Conservation (phyloP, 2,888 invertebrate species). For the Pandemis corylana region DNA sequence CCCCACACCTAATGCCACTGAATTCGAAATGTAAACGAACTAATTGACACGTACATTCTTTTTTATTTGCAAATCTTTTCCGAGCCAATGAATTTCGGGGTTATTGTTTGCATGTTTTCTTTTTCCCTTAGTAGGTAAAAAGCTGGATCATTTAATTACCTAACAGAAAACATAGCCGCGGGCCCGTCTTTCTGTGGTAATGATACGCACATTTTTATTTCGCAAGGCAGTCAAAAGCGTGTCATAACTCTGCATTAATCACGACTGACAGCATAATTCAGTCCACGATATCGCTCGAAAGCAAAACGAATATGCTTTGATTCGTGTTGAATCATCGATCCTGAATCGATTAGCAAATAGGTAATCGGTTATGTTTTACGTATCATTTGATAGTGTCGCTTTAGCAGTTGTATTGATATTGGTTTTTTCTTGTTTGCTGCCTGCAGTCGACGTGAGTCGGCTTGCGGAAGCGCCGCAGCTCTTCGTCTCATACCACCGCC, state of each 20-base stretch:
- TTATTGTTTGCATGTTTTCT: constrained; percentile 38
- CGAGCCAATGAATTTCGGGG: constrained; percentile 11
- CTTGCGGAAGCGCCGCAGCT: constrained; percentile 53
- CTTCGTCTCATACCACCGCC: constrained; percentile 61
- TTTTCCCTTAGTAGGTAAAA: constrained; percentile 23
- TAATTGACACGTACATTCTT: constrained; percentile 61
- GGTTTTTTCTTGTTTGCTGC: constrained; percentile 65
- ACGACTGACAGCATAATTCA: constrained; percentile 75
- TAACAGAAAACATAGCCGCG: constrained; percentile 41
- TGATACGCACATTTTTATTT: constrained; percentile 58
- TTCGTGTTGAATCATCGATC: constrained; percentile 76
- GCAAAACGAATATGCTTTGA: constrained; percentile 77
- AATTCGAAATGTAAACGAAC: constrained; percentile 59
- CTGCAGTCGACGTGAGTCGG: constrained; percentile 47
- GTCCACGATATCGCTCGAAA: constrained; percentile 73
- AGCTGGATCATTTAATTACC: constrained; percentile 51
- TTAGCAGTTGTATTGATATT: constrained; percentile 61
- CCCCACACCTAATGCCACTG: constrained; percentile 64
- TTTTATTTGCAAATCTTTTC: constrained; percentile 19
- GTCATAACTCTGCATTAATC: constrained; percentile 78
- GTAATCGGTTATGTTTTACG: constrained; percentile 41
- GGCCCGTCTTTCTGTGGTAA: constrained; percentile 50
- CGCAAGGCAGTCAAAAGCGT: constrained; percentile 65
- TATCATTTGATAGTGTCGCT: constrained; percentile 45
- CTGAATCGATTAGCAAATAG: constrained; percentile 81